Base-by-base conservation (phyloP, 2,888 invertebrate genomes). In the Sarcophaga caerulescens region DNA sequence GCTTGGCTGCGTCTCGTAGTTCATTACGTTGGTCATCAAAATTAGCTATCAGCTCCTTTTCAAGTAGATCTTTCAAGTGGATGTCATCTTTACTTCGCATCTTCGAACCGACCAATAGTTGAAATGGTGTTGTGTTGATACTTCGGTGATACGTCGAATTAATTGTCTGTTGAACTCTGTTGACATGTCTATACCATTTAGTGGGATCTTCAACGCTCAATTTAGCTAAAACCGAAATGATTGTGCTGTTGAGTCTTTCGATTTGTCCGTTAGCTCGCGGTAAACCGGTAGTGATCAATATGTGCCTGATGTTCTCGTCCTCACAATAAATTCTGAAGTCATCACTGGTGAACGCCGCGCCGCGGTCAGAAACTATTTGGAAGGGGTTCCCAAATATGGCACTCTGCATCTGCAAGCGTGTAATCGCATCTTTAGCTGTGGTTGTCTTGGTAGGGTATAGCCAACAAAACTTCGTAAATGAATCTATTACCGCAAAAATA, bases 311-410 rank as follows among this genome's bases (percentile, higher is more conserved):
- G 4, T 73, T 62, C 45, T 73, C 62, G 4, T 23, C 25, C n/a
- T 73, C 62, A 62, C 62, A 62, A 45, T 73, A 73, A 12, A n/a
- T 44, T 44, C 19, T 73, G 60, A 73, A 62, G 19, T 73, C 73
- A 8, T 73, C 62, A 25, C 44, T 45, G 4, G 73, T 73, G 44
- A 73, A 73, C 4, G 57, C 71, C 19, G 71, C n/a, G 35, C 23
- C 70, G 1, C 71, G 25, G 14, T 71, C 71, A 23, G 73, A 73
- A 3, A 73, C 60, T 12, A 73, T 73, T 44, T n/a, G 60, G 0
- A n/a, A 35, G 2, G 73, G 73, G 25, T 60, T 60, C 4, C 73
- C 73, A 44, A 62, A 73, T n/a, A 35, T 60, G 21, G 60, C n/a
- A 35, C 60, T 71, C 3, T 71, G 71, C 60, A 60, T 60, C 60